Evolutionary conservation across 2,797 vertebrate genomes (phyloP), one percentile per base, ranked within the genome.

Genomic region (Anas bernieri): DNA sequence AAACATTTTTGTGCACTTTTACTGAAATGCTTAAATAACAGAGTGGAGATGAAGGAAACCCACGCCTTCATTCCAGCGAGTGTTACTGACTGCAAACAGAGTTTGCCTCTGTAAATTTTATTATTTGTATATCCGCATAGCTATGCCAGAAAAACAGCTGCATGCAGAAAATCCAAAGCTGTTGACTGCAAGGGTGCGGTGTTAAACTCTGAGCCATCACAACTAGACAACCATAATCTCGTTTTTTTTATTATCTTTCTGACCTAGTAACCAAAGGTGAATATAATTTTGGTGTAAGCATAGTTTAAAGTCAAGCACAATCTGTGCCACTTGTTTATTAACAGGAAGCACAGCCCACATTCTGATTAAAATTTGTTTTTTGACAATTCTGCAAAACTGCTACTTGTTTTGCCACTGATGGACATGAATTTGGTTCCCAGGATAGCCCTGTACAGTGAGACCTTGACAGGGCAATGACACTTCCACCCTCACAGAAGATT

Each of bases 1-100:
- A 88, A 92, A 90, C 45, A 35, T 66, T 96, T 92, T 87, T 64
- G 45, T 92, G 56, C 58, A 72, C 64, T 87, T 94, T 68, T 68
- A 56, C 72, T 58, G 41, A 88, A 86, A 92, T 63, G 33, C 37
- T 92, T 68, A 84, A 88, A 80, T 55, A 77, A 83, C 41, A 73
- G 28, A 4, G 17, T 43, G n/a, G 22, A 54, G 56, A 61, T 67
- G 46, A 94, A 78, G 85, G 84, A 84, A 94, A 67, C 4, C 23
- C 56, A 74, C 1, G 3, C 39, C 30, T 72, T 93, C 52, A 35
- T 61, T 85, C 75, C 17, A 48, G 67, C 55, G 64, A 70, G 46
- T 3, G 39, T 66, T 86, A 88, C 41, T 62, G 86, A 90, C 77
- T 48, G 58, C 68, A 85, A 94, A 86, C 30, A 76, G 92, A 68